Conservation (phyloP, 2,797 vertebrate species). For the Fratercula arctica region DNA sequence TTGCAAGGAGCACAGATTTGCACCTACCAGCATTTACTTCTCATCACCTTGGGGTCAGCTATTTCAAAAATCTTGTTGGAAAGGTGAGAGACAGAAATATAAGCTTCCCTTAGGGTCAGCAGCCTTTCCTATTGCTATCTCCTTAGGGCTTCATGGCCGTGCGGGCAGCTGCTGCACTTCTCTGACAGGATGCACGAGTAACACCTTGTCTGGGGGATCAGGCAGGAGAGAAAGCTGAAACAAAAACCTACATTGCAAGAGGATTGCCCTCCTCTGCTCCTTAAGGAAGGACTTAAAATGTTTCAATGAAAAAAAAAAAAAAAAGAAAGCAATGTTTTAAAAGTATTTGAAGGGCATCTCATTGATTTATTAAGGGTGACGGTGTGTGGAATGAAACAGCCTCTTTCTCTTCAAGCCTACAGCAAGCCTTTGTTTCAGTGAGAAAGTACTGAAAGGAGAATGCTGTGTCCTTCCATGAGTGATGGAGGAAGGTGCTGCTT, state of each 20-base stretch:
- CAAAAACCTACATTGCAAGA: not conserved
- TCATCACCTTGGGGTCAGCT: not conserved
- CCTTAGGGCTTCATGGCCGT: not conserved
- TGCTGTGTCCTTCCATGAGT: not conserved
- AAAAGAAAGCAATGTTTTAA: not conserved
- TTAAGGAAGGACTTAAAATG: not conserved
- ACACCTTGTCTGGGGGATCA: constrained; percentile 14
- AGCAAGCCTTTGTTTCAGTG: constrained; percentile 6
- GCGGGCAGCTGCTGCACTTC: not conserved
- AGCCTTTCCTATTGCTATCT: not conserved
- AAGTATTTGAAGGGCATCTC: constrained; percentile 33
- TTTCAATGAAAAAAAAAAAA: not conserved
- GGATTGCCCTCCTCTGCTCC: not conserved
- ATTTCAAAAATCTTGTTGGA: not conserved
- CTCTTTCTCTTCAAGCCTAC: constrained; percentile 26
- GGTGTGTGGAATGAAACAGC: constrained; percentile 33
- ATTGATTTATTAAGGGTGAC: constrained; percentile 56
- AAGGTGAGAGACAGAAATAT: not conserved
- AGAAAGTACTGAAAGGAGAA: constrained; percentile 22
- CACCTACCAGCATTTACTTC: not conserved
- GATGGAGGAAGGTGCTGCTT: not conserved
- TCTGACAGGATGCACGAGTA: not conserved
- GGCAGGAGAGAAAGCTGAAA: not conserved
- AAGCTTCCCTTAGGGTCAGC: not conserved
- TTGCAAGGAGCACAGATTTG: not conserved